Percentiles rank a stretch among this genome's conserved stretches.
These are phyloP conservation scores for Diaphora mendica DNA, from an alignment of 2,888 invertebrate species.

Conservation along the genomic window DNA sequence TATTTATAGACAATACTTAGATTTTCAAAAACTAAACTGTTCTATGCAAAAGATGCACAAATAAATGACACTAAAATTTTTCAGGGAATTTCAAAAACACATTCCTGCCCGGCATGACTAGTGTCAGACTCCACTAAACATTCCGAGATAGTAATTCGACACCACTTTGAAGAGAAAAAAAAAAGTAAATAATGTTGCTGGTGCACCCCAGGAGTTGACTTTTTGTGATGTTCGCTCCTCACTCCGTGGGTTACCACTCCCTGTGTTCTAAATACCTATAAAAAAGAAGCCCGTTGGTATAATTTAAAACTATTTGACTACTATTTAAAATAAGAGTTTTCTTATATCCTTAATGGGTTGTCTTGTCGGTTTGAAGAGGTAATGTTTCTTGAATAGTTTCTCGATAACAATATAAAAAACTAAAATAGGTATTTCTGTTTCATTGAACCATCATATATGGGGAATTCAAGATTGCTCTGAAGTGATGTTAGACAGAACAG, in stretches of 20 bases:
- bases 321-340: not conserved
- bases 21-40: not conserved
- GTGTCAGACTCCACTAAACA: conserved; percentile 67
- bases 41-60: not conserved
- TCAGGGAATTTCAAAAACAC: conserved; percentile 55
- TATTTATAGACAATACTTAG: not conserved
- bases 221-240: conserved; percentile 62
- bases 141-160: conserved; percentile 83
- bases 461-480: too few species aligned
- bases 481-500: too few species aligned
- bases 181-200: conserved; percentile 78
- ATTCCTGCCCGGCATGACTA: conserved; percentile 54
- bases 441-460: too few species aligned
- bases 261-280: conserved; percentile 11
- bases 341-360: not conserved
- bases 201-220: conserved; percentile 69
- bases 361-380: not conserved
- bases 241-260: conserved; percentile 47
- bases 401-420: not conserved
- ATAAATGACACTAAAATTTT: conserved; percentile 35
- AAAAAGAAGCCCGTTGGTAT: not conserved
- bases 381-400: not conserved
- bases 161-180: conserved; percentile 74
- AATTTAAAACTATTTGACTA: not conserved
- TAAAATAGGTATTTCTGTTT: too few species aligned